Conservation (phyloP, 2,888 invertebrate genomes). For the Meiosimyza decipiens region DNA sequence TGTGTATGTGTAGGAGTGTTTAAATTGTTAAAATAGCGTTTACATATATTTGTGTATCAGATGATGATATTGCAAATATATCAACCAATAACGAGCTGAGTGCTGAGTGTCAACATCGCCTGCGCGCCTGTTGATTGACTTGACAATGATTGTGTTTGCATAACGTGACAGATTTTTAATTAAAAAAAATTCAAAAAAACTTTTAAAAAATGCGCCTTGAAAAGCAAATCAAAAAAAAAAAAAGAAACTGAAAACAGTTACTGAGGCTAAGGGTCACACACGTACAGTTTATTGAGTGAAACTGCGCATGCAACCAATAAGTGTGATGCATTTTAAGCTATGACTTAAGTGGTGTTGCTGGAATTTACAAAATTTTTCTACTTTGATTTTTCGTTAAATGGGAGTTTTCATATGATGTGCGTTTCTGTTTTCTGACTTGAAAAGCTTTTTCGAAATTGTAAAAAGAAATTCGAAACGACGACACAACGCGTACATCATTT, state of each 20-base stretch:
- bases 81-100: constrained; percentile 47
- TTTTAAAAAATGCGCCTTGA: constrained; percentile 30
- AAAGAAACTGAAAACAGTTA: neutral
- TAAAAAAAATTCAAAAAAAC: constrained; percentile 40
- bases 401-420: constrained; percentile 33
- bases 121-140: constrained; percentile 14
- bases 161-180: constrained; percentile 42
- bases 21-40: neutral
- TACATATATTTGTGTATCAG: constrained; percentile 23
- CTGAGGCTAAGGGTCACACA: no score
- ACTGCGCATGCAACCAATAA: neutral
- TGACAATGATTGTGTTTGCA: constrained; percentile 32
- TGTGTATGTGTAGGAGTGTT: constrained; percentile 28
- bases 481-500: constrained; percentile 34
- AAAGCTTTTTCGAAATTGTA: constrained; percentile 31
- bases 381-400: constrained; percentile 22
- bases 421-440: neutral
- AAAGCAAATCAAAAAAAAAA: neutral
- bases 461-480: constrained; percentile 26
- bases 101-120: constrained; percentile 27
- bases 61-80: constrained; percentile 33
- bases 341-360: constrained; percentile 5
- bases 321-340: constrained; percentile 8
- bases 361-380: neutral
- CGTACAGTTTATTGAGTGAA: constrained; percentile 6